Base-by-base conservation (phyloP, 2,888 invertebrate genomes). In the Hydraecia micacea region DNA sequence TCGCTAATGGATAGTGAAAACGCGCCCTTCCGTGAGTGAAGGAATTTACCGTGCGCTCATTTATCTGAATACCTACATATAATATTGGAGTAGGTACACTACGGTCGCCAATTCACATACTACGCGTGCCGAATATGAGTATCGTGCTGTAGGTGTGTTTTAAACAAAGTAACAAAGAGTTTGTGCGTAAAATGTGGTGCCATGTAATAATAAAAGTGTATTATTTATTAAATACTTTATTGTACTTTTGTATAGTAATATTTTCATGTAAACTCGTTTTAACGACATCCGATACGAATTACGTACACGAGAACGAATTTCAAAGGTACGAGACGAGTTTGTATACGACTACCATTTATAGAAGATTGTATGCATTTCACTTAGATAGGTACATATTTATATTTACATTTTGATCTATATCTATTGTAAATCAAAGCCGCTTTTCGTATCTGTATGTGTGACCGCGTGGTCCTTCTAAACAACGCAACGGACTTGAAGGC, bases 1-100 rank as follows among this genome's bases (percentile, higher is more conserved):
- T 77, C 39, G 55, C 49, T 71, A 81, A 81, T 76, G 71, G 62
- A 49, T 62, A 77, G 25, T 72, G 49, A 71, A 68, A 83, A 72
- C 77, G 71, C 49, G 49, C 39, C 39, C 72, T 81, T 62, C 67
- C 77, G 60, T 71, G 71, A 72, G 65, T 39, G 32, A 62, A 67
- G 49, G 83, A 72, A 76, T 77, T 77, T 58, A 7, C 18, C 25
- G 46, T 58, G 39, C 28, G 39, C 62, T 63, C 55, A 71, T 82
- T 72, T 82, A 62, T 82, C 55, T 39, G 13, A 36, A 39, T 58
- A 58, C 11, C 11, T 62, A 67, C 46, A 52, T 68, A 36, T 58
- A 66, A 32, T 80, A 69, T 32, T 11, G 63, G 8, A 81, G 28
- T 32, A 42, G 5, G 69, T 18, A 58, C 6, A n/a, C n/a, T 42